Percentiles rank a stretch among this genome's conserved stretches.
These are phyloP conservation scores for Scelioninae gen. 2 DNA, from an alignment of 2,888 invertebrate genomes.

Conservation along the genomic window DNA sequence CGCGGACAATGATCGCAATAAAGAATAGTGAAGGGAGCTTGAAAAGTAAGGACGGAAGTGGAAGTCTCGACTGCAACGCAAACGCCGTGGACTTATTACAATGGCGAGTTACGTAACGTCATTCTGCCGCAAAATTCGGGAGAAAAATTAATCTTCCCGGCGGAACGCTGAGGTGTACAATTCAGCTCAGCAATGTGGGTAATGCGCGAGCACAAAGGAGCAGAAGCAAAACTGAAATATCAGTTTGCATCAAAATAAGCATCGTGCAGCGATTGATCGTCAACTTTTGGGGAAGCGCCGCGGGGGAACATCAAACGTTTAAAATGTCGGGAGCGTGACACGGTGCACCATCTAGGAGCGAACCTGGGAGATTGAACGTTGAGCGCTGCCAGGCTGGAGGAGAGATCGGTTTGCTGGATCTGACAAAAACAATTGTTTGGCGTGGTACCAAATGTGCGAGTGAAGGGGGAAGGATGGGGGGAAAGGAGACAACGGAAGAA, in stretches of 20 bases:
- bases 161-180: not conserved
- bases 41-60: constrained; percentile 29
- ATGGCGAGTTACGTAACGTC: constrained; percentile 29
- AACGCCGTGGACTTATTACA: constrained; percentile 28
- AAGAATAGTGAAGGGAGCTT: constrained; percentile 32
- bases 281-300: not conserved
- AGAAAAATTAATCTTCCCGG: constrained; percentile 12
- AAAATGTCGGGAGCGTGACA: too few species aligned
- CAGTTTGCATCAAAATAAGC: not conserved
- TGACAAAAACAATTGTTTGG: constrained; percentile 31
- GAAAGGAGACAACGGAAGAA: constrained; percentile 6
- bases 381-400: not conserved
- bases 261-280: not conserved
- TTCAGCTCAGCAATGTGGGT: constrained; percentile 6
- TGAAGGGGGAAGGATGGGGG: not conserved
- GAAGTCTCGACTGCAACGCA: constrained; percentile 25
- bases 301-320: not conserved
- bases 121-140: constrained; percentile 5
- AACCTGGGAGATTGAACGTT: not conserved
- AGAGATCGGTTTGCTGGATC: constrained; percentile 4
- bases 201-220: not conserved
- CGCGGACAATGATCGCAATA: constrained; percentile 18
- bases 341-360: too few species aligned
- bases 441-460: not conserved
- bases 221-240: not conserved